Evolutionary conservation across 2,888 invertebrate genomes (phyloP).

Genomic region (Diadegma fenestrale): DNA sequence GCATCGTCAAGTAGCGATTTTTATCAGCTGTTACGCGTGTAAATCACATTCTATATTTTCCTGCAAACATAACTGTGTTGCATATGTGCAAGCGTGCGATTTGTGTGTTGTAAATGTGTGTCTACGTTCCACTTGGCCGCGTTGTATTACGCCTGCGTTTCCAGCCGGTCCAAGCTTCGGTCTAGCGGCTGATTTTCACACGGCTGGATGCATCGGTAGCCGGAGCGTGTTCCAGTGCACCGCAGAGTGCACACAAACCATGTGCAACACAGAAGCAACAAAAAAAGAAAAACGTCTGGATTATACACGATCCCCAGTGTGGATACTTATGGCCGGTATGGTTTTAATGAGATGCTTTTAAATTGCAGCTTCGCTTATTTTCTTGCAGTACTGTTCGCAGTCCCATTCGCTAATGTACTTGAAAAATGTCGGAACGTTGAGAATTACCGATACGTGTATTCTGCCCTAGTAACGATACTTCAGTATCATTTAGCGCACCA

Average conservation of each 20-base stretch:
- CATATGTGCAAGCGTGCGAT: neutral
- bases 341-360: conserved; percentile 9
- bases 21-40: conserved; percentile 61
- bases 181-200: conserved; percentile 64
- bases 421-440: neutral
- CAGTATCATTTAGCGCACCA: neutral
- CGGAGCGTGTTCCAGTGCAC: conserved; percentile 32
- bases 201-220: conserved; percentile 62
- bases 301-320: conserved; percentile 11
- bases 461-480: neutral
- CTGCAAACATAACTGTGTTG: neutral
- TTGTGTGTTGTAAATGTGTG: neutral
- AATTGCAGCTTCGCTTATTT: conserved; percentile 8
- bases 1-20: conserved; percentile 68
- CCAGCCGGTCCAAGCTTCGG: conserved; percentile 41
- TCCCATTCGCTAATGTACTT: neutral
- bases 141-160: conserved; percentile 57
- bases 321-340: conserved; percentile 19
- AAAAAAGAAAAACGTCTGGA: neutral
- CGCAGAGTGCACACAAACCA: conserved; percentile 22
- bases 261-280: conserved; percentile 17
- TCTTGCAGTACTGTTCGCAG: neutral
- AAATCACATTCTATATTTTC: conserved; percentile 10
- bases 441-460: neutral
- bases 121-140: conserved; percentile 65